Conservation (phyloP, 2,888 invertebrate species). For the Zeuzera pyrina region DNA sequence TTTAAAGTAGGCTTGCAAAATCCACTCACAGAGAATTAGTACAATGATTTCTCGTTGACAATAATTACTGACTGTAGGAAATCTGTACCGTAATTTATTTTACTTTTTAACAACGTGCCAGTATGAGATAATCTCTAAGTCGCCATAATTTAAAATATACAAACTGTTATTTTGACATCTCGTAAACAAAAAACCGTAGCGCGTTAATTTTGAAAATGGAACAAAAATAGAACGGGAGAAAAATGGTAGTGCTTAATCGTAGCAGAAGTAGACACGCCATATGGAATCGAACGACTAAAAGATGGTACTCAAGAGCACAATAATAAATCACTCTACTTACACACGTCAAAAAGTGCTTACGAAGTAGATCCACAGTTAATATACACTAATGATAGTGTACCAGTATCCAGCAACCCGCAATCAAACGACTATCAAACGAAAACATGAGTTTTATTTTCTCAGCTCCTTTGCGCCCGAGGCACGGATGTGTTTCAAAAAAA, state of each 20-base stretch:
- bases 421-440: conserved; percentile 58
- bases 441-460: conserved; percentile 36
- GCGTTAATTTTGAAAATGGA: conserved; percentile 19
- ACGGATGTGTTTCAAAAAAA: conserved; percentile 28
- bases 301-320: conserved; percentile 27
- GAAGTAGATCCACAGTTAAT: conserved; percentile 45
- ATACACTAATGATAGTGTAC: conserved; percentile 51
- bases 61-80: conserved; percentile 7
- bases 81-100: background rate
- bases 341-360: conserved; percentile 52
- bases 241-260: conserved; percentile 23
- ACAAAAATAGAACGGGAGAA: conserved; percentile 19
- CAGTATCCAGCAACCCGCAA: conserved; percentile 34
- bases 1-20: conserved; percentile 59
- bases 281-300: conserved; percentile 24
- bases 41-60: conserved; percentile 22
- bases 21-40: conserved; percentile 28
- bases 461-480: conserved; percentile 53
- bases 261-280: conserved; percentile 24
- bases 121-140: no score
- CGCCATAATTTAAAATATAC: no score
- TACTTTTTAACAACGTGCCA: no score
- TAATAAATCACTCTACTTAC: conserved; percentile 57
- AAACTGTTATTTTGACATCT: no score
- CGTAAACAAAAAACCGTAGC: conserved; percentile 1